These are phyloP conservation scores for Drosophila rhopaloa DNA, from an alignment of 1,140 invertebrate genomes.

Conservation along the genomic window DNA sequence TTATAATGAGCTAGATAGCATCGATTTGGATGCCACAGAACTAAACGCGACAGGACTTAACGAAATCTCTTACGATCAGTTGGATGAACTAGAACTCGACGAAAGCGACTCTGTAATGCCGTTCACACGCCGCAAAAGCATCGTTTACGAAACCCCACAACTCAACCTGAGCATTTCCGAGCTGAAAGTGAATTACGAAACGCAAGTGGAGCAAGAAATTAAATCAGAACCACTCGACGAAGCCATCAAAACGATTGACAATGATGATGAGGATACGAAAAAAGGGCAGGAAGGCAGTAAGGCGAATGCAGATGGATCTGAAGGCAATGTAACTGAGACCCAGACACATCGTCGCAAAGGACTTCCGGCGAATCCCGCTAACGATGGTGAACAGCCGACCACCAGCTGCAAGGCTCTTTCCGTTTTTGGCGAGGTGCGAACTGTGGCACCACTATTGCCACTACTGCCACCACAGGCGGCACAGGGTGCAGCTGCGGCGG, in stretches of 20 bases:
- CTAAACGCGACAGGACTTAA: constrained; percentile 34
- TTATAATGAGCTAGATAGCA: constrained; percentile 8
- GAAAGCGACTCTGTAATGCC: constrained; percentile 36
- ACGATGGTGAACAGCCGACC: constrained; percentile 48
- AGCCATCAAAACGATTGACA: constrained; percentile 36
- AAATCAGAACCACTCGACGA: constrained; percentile 26
- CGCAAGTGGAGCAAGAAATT: constrained; percentile 33
- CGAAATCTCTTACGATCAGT: constrained; percentile 38
- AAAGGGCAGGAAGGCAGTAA: constrained; percentile 15
- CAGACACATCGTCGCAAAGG: constrained; percentile 45
- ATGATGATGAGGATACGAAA: constrained; percentile 21
- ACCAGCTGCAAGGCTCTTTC: constrained; percentile 71
- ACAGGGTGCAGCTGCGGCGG: constrained; percentile 6
- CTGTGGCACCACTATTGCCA: constrained; percentile 6
- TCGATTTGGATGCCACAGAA: constrained; percentile 16
- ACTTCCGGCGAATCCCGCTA: constrained; percentile 54
- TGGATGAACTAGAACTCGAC: constrained; percentile 19
- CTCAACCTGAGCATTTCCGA: constrained; percentile 76
- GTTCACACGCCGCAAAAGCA: constrained; percentile 38
- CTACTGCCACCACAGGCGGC: not conserved
- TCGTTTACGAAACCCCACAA: constrained; percentile 75
- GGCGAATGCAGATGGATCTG: not conserved
- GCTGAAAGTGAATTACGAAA: constrained; percentile 71
- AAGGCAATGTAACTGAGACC: constrained; percentile 25
- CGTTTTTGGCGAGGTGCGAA: constrained; percentile 68